Conservation (phyloP, 2,113 vertebrate genomes). For the Mormyrus lacerda region DNA sequence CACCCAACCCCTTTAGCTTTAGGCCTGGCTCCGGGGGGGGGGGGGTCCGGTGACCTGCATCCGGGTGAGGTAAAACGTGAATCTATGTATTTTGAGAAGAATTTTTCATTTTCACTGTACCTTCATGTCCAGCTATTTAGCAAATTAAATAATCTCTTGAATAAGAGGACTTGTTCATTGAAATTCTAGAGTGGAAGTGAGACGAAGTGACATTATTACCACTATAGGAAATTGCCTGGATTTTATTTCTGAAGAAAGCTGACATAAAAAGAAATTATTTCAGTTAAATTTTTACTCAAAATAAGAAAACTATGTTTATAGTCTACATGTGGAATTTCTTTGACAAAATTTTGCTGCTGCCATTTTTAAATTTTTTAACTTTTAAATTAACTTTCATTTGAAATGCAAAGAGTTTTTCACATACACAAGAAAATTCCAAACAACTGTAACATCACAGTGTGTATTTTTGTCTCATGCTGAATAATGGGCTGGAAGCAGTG, state of each 20-base stretch:
- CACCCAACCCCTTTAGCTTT: too few relatives aligned
- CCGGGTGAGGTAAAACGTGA: too few relatives aligned
- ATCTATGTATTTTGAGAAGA: neutral
- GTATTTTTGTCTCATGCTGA: neutral
- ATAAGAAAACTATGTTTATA: neutral
- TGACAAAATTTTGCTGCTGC: neutral
- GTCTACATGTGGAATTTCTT: neutral
- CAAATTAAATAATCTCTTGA: neutral
- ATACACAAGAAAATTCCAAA: neutral
- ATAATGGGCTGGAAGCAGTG: neutral
- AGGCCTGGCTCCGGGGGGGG: too few relatives aligned
- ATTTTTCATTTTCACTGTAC: neutral
- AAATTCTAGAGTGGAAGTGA: neutral
- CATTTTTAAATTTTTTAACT: neutral
- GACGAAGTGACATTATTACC: neutral
- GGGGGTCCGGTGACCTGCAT: too few relatives aligned
- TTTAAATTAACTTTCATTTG: too few relatives aligned
- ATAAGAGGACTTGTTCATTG: neutral
- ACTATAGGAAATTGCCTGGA: neutral
- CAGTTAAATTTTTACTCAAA: neutral
- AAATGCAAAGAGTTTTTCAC: neutral
- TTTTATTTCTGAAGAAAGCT: neutral
- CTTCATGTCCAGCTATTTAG: neutral
- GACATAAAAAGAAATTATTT: neutral
- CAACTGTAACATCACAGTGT: neutral